Percentiles rank a stretch among this genome's conserved stretches.
These are phyloP conservation scores for Pseudanteris insignis DNA, from an alignment of 2,888 invertebrate genomes.

Conservation along the genomic window DNA sequence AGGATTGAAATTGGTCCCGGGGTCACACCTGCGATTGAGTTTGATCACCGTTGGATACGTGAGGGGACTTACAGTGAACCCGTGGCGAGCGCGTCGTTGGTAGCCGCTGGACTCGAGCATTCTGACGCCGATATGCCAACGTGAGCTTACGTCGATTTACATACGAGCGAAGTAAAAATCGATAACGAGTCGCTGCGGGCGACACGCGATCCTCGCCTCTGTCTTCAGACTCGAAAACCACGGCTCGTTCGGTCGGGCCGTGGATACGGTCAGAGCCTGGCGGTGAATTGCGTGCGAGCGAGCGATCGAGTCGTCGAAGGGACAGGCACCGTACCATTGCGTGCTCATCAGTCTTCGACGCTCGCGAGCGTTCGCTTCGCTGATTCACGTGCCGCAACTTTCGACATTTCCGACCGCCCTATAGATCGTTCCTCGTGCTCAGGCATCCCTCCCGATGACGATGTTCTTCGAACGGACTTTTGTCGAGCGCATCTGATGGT, in stretches of 20 bases:
- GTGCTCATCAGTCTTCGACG: conserved; percentile 39
- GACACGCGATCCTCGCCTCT: conserved; percentile 25
- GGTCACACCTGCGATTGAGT: too few relatives aligned
- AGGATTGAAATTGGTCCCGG: too few relatives aligned
- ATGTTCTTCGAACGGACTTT: too few relatives aligned
- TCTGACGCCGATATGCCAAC: conserved; percentile 43
- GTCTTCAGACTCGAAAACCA: conserved; percentile 41
- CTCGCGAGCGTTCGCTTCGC: not conserved
- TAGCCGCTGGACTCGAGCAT: conserved; percentile 53
- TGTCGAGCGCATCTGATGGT: too few relatives aligned
- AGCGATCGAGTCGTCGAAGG: conserved; percentile 51
- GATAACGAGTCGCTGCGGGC: conserved; percentile 31
- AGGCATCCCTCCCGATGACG: too few relatives aligned
- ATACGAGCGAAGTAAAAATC: conserved; percentile 31
- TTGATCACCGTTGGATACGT: too few relatives aligned
- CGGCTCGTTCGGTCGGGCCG: conserved; percentile 2
- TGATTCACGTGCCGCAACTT: conserved; percentile 23
- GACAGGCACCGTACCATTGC: conserved; percentile 59
- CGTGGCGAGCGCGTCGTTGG: conserved; percentile 49
- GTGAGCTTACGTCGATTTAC: conserved; percentile 26
- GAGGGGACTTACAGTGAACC: too few relatives aligned
- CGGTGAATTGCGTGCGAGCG: conserved; percentile 57
- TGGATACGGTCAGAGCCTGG: conserved; percentile 56
- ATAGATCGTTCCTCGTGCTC: too few relatives aligned
- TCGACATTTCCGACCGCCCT: conserved; percentile 6